These are phyloP conservation scores for Centrocercus urophasianus DNA, from an alignment of 2,113 vertebrate species.

Conservation along the genomic window DNA sequence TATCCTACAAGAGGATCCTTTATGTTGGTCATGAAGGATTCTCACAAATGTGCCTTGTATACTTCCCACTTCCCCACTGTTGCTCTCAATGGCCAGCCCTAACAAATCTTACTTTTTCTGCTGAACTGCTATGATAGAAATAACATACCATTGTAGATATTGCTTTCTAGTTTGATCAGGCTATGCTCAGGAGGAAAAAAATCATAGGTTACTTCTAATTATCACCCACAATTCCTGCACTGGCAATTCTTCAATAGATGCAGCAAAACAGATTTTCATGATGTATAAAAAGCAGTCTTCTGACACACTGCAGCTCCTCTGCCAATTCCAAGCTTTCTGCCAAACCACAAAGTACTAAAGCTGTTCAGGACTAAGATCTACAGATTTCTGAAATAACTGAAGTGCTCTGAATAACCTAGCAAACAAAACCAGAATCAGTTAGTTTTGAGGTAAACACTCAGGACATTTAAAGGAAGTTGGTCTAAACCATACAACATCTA, in stretches of 20 bases:
- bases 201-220: background rate
- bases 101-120: background rate
- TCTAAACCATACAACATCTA: background rate
- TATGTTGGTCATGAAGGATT: background rate
- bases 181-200: background rate
- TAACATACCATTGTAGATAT: background rate
- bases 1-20: background rate
- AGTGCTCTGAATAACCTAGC: background rate
- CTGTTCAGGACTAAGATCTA: background rate
- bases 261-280: background rate
- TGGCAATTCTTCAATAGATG: background rate
- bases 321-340: background rate
- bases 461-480: background rate
- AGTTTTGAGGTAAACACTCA: background rate
- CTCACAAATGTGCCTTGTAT: background rate
- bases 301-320: background rate
- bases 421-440: background rate
- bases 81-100: background rate
- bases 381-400: background rate
- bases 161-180: background rate
- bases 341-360: background rate
- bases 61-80: background rate
- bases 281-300: background rate
- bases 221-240: background rate
- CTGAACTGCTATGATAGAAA: background rate